phyloP scores from a whole-genome alignment of 2,113 vertebrate species.

The Oncorhynchus keta region DNA sequence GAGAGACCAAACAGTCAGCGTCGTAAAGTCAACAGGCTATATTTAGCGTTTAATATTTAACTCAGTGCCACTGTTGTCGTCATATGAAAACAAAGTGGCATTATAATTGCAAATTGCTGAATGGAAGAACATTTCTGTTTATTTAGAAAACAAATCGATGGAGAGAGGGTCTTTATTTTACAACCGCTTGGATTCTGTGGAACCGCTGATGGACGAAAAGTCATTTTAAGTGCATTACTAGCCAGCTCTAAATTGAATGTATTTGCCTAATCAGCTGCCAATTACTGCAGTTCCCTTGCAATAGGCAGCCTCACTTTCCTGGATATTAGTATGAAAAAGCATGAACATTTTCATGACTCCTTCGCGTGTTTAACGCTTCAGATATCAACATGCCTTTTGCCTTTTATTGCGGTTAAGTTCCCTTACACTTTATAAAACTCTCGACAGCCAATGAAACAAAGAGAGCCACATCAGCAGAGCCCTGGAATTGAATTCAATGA shows the following conservation, averaged over 20 bases:
- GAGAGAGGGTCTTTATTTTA: slow-evolving; percentile 10
- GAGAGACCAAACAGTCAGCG: slow-evolving; percentile 10
- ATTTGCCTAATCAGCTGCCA: slow-evolving; percentile 40
- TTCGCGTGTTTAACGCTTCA: neutral
- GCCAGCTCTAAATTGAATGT: slow-evolving; percentile 25
- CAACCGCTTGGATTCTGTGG: slow-evolving; percentile 11
- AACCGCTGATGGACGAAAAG: slow-evolving; percentile 9
- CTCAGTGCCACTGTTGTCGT: slow-evolving; percentile 4
- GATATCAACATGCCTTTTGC: neutral
- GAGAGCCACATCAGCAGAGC: no score
- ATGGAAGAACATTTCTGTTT: slow-evolving; percentile 8
- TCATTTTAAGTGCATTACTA: slow-evolving; percentile 27
- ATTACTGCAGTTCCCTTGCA: slow-evolving; percentile 36
- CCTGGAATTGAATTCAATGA: neutral
- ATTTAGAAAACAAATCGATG: slow-evolving; percentile 7
- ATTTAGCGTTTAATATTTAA: slow-evolving; percentile 40
- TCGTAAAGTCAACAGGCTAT: slow-evolving; percentile 31
- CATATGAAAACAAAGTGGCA: slow-evolving; percentile 17
- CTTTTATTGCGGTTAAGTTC: neutral
- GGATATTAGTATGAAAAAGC: neutral
- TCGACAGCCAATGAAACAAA: no score
- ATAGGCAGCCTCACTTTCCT: slow-evolving; percentile 23
- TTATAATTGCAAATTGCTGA: slow-evolving; percentile 16
- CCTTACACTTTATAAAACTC: neutral
- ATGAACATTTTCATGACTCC: neutral